Conservation (phyloP, 2,888 invertebrate species). For the Tetramorium bicarinatum region DNA sequence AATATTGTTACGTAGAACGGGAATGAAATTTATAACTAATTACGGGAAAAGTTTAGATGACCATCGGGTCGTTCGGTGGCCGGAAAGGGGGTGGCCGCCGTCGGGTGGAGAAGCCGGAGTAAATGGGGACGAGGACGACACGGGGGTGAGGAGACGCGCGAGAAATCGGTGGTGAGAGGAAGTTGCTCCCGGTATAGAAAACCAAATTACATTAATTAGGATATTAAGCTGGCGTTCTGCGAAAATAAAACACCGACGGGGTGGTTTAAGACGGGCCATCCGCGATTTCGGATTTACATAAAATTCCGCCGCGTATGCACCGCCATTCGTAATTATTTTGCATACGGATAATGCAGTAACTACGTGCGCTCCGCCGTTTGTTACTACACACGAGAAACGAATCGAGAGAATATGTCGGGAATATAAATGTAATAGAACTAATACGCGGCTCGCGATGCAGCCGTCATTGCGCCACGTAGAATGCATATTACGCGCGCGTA, state of each 20-base stretch:
- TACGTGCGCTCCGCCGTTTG: conserved; percentile 50
- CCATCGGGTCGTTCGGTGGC: conserved; percentile 78
- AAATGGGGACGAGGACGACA: conserved; percentile 33
- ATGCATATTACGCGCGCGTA: conserved; percentile 8
- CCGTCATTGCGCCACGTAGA: conserved; percentile 19
- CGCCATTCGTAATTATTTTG: conserved; percentile 67
- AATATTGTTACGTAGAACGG: conserved; percentile 83
- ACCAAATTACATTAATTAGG: conserved; percentile 82
- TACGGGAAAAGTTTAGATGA: conserved; percentile 84
- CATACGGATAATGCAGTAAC: conserved; percentile 56
- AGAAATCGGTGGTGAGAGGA: conserved; percentile 63
- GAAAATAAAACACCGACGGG: conserved; percentile 51
- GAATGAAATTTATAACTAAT: conserved; percentile 85
- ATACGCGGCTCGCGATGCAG: conserved; percentile 37
- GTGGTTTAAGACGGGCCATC: conserved; percentile 79
- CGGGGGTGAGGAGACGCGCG: conserved; percentile 30
- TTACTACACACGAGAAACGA: conserved; percentile 51
- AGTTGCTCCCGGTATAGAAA: conserved; percentile 76
- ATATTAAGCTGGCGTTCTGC: conserved; percentile 75
- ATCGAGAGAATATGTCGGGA: conserved; percentile 50
- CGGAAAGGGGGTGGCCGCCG: conserved; percentile 71
- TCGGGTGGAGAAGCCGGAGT: conserved; percentile 59
- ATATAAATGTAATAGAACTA: conserved; percentile 56
- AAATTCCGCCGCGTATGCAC: conserved; percentile 68
- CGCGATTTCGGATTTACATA: conserved; percentile 71